phyloP scores from a whole-genome alignment of 2,797 vertebrate genomes.

The Danio aesculapii region DNA sequence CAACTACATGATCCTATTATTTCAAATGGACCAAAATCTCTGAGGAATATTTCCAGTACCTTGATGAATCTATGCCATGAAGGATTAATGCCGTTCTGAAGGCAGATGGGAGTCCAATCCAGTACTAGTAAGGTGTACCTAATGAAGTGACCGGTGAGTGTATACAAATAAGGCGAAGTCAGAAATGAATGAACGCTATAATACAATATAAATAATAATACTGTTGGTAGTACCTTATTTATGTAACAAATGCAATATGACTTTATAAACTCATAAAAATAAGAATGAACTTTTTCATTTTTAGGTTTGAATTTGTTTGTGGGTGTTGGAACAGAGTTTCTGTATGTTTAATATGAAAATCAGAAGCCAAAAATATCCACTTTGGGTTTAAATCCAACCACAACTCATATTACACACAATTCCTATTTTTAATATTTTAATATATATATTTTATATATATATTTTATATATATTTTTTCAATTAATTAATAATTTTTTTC shows the following conservation, averaged over 20 bases:
- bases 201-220: background rate
- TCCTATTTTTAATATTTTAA: too few species aligned
- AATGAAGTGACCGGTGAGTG: too few species aligned
- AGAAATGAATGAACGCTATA: background rate
- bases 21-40: too few species aligned
- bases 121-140: too few species aligned
- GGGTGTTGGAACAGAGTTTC: background rate
- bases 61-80: too few species aligned
- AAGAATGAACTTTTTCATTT: too few species aligned
- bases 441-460: background rate
- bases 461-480: background rate
- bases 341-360: background rate
- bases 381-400: background rate
- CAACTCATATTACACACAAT: too few species aligned
- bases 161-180: background rate
- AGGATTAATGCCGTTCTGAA: too few species aligned
- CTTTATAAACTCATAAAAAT: background rate
- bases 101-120: too few species aligned
- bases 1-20: too few species aligned
- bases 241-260: background rate
- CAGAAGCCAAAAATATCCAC: background rate
- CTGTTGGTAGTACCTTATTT: background rate
- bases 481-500: constrained; percentile 15
- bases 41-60: too few species aligned
- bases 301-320: too few species aligned